phyloP scores from a whole-genome alignment of 2,113 vertebrate species.

The Psittacula cyanocephala region DNA sequence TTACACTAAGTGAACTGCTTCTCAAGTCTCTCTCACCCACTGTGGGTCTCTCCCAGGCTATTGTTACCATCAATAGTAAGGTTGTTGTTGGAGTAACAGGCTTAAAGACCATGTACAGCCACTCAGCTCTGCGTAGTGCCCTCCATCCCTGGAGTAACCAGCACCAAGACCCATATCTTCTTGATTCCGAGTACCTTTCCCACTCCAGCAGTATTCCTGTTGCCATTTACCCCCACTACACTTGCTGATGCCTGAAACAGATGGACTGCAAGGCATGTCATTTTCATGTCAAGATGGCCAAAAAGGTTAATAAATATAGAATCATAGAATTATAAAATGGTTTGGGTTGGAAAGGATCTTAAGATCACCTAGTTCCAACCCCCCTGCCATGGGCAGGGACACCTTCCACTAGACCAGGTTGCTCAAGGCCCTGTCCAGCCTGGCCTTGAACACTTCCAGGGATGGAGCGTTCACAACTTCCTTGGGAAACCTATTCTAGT shows the following conservation, averaged over 20 bases:
- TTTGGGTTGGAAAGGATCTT: neutral
- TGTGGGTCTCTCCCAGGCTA: neutral
- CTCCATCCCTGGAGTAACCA: neutral
- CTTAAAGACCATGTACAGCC: neutral
- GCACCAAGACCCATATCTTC: neutral
- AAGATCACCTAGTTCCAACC: neutral
- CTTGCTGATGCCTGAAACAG: neutral
- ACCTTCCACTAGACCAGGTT: neutral
- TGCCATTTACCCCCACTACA: neutral
- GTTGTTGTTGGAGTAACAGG: neutral
- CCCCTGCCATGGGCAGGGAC: neutral
- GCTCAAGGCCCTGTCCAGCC: neutral
- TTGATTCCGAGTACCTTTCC: neutral
- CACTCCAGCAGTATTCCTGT: neutral
- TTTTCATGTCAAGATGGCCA: neutral
- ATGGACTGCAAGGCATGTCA: neutral
- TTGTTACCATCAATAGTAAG: neutral
- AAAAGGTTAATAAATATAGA: neutral
- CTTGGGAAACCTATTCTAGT: neutral
- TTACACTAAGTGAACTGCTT: neutral
- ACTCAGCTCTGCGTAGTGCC: fast-evolving
- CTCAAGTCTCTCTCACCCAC: neutral
- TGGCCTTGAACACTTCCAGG: neutral
- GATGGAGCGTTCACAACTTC: neutral
- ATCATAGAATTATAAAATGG: neutral